Conservation (phyloP, 92 coral and sea anemone genomes). For the Micromussa lordhowensis region DNA sequence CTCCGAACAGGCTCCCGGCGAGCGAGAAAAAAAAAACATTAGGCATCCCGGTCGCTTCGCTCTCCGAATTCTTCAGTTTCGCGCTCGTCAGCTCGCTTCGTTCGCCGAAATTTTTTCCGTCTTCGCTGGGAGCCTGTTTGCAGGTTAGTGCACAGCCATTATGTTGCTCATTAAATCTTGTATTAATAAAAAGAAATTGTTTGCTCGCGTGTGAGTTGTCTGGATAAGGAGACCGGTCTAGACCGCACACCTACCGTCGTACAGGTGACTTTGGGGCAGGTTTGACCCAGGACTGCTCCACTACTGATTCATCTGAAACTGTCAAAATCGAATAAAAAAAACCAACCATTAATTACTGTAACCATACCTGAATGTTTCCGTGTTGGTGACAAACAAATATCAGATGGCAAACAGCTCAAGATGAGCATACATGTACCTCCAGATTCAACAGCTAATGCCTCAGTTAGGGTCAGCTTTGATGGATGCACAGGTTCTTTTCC, state of each 20-base stretch:
- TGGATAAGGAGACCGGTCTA: no score
- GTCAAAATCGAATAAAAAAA: neutral
- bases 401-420: neutral
- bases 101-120: no score
- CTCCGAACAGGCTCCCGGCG: no score
- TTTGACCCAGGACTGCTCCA: constrained; percentile 68
- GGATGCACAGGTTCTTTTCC: constrained; percentile 66
- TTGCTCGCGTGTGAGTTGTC: no score
- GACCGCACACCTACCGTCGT: constrained; percentile 57
- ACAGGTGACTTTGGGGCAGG: constrained; percentile 52
- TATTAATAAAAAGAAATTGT: no score
- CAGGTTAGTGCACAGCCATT: no score
- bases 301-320: constrained; percentile 53
- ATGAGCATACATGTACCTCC: constrained; percentile 57
- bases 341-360: neutral
- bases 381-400: neutral
- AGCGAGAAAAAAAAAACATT: no score
- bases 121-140: no score
- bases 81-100: no score
- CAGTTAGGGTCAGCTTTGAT: constrained; percentile 82
- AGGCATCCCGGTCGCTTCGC: no score
- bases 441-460: constrained; percentile 79
- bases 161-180: no score
- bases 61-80: no score
- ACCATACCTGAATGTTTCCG: neutral